Conservation (phyloP, 2,888 invertebrate genomes). For the Caenorhabditis japonica region DNA sequence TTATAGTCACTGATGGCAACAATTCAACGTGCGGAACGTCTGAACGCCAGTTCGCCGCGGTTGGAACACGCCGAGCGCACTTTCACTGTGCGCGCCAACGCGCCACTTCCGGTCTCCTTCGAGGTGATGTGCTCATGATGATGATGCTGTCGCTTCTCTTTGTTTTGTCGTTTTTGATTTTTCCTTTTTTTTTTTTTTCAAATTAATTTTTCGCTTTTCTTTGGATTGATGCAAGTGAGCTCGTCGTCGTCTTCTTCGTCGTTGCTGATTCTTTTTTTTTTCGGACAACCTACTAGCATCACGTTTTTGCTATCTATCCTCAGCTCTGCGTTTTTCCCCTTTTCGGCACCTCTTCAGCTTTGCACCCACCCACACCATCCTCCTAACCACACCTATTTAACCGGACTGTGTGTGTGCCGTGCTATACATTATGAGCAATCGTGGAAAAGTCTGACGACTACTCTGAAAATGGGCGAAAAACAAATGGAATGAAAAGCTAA, state of each 20-base stretch:
- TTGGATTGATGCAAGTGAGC: too few species aligned
- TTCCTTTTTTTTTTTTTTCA: background rate
- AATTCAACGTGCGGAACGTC: conserved; percentile 61
- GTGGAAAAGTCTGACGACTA: too few species aligned
- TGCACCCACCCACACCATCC: background rate
- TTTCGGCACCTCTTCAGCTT: conserved; percentile 10
- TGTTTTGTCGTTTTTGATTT: background rate
- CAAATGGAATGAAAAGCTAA: too few species aligned
- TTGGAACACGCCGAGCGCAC: conserved; percentile 66
- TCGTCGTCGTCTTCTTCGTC: background rate
- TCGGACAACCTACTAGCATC: background rate
- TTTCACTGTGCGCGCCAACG: conserved; percentile 64
- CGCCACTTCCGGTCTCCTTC: conserved; percentile 65
- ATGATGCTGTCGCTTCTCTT: background rate
- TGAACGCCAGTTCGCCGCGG: conserved; percentile 60
- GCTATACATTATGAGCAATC: too few species aligned
- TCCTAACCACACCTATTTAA: background rate
- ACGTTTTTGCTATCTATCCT: background rate
- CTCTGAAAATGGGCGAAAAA: too few species aligned
- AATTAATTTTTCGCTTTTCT: background rate
- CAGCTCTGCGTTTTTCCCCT: conserved; percentile 4
- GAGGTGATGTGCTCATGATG: conserved; percentile 47
- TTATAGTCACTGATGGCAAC: conserved; percentile 61
- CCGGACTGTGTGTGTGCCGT: too few species aligned
- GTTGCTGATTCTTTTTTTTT: background rate